Evolutionary conservation across 1,140 invertebrate species (phyloP), one percentile per base, ranked within the genome.

Genomic region (Latrodectus geometricus): DNA sequence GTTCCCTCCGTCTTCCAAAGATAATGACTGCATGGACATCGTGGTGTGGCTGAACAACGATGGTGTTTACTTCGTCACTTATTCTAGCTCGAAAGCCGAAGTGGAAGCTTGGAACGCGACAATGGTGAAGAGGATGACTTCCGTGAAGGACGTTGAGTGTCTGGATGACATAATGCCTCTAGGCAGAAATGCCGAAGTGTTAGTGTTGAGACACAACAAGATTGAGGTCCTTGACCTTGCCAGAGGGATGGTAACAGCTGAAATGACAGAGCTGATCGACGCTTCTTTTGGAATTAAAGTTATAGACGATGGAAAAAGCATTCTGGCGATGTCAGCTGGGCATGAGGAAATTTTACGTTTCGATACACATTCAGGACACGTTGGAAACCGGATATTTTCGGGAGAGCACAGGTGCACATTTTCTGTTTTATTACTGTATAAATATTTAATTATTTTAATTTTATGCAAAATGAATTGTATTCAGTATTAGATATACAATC

Each of bases 231-330:
- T 69, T 9, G 83, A 78, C 9, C 49, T 77, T 2, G 75, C 61
- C 14, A 86, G 68, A 65, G 50, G 50, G 14, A 20, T 65, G 5
- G n/a, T 70, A 2, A 78, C 65, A 23, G 68, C 68, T 9, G 56
- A 73, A n/a, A 84, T 84, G 82, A 73, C 35, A 15, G 82, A 84
- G 20, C 21, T 84, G 9, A 54, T 84, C 4, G 82, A 84, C 21
- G 73, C 68, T 52, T 84, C 82, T 15, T 74, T 77, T 49, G 68
- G 83, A 8, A 66, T 61, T 0, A 54, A 69, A 65, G 74, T 86
- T 9, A 14, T 78, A 20, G 52, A 54, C 0, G 75, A 12, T 9
- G 83, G 83, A 8, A 86, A 78, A 61, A 61, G 73, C 9, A 52
- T 86, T n/a, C 21, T 86, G 11, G 83, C 75, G 8, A 48, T 86